Evolutionary conservation across 2,888 invertebrate species (phyloP), one percentile per base, ranked within the genome.

Genomic region (Limnephilus marmoratus): DNA sequence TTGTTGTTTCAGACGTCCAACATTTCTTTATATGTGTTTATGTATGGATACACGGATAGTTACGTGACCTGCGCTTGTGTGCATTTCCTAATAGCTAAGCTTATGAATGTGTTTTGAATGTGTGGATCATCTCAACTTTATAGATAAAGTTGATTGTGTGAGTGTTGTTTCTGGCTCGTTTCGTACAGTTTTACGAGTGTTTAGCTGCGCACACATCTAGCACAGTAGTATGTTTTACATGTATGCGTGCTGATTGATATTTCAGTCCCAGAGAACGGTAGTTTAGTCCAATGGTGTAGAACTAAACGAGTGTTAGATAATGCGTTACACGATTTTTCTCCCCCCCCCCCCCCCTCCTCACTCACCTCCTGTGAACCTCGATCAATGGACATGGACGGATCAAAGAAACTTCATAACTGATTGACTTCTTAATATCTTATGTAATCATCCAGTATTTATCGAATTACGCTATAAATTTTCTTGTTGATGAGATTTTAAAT

Each of bases 71-170:
- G 18, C 3, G 31, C 15, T 15, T 83, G 83, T 83, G 11, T 83
- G 83, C 34, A 37, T 34, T 83, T 9, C 24, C 45, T 85, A 85
- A n/a, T 85, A 85, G 85, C 45, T 12, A n/a, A 11, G 41, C 85
- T 85, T 85, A 34, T 87, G 87, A 91, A 91, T 83, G 90, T 83
- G 53, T 85, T 85, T 24, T 87, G 87, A 91, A 91, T 83, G 90
- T 83, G 53, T 90, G 90, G 24, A 18, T 85, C 37, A 31, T 82
- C 29, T 31, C n/a, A 12, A 29, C 15, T 34, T 15, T 85, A 85
- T 34, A 85, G 87, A 53, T 13, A 31, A 87, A 34, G 87, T 87
- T 87, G 68, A 18, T 31, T 31, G 87, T 87, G 68, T 87, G 68
- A 29, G 87, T 87, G 41, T 34, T 85, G 68, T 87, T 49, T 87